Evolutionary conservation across 2,797 vertebrate species (phyloP).

Genomic region (Galagoides demidoff): DNA sequence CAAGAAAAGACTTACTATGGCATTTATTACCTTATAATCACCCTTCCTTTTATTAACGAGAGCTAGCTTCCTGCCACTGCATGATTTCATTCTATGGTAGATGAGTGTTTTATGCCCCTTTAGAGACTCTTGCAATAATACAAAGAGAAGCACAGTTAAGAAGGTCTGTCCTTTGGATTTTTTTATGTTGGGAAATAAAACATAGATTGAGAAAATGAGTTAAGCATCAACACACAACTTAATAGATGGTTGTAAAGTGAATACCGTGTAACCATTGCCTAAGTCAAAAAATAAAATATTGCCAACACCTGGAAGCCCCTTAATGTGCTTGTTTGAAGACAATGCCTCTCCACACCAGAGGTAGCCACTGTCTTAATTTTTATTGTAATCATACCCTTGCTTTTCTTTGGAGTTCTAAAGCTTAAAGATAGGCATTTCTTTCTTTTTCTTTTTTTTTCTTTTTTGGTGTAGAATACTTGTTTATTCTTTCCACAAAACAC

Average conservation of each 20-base stretch:
- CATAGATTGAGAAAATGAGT: neutral
- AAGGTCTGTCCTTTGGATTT: neutral
- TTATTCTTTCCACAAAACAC: constrained; percentile 85
- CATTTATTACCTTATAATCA: neutral
- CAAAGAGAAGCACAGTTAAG: neutral
- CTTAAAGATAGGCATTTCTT: neutral
- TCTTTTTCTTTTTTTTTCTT: too few relatives aligned
- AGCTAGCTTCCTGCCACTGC: neutral
- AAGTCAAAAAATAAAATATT: neutral
- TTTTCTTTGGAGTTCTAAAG: neutral
- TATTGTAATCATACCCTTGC: neutral
- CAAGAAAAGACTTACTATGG: neutral
- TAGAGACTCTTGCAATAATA: neutral
- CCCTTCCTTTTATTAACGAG: neutral
- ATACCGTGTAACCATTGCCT: neutral
- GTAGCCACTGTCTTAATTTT: neutral
- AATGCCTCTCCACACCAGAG: neutral
- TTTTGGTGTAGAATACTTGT: constrained; percentile 86
- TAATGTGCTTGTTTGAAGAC: neutral
- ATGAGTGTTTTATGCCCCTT: constrained; percentile 19
- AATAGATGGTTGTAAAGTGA: neutral
- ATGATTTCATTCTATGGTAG: neutral
- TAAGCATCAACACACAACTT: neutral
- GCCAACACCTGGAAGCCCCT: neutral
- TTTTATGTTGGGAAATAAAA: constrained; percentile 31